phyloP scores from a whole-genome alignment of 2,888 invertebrate species.

The Drosophila paranaensis region DNA sequence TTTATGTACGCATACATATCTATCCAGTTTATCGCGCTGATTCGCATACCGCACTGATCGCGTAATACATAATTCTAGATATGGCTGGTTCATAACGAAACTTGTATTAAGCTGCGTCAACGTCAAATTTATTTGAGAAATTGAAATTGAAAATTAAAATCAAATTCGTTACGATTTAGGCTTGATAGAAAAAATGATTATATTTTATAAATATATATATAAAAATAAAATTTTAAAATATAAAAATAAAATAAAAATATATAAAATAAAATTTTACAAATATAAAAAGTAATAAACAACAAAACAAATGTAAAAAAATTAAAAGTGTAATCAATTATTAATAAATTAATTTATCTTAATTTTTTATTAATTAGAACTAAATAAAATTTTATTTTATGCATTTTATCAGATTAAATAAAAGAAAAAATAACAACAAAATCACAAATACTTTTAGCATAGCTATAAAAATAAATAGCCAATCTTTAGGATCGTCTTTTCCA shows the following conservation, averaged over 20 bases:
- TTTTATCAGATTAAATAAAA: background rate
- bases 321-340: too few relatives aligned
- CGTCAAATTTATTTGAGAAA: background rate
- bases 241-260: too few relatives aligned
- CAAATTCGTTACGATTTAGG: background rate
- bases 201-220: too few relatives aligned
- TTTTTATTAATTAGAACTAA: background rate
- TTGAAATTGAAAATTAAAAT: background rate
- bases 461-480: background rate
- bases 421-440: background rate
- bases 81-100: slow-evolving; percentile 13
- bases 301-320: too few relatives aligned
- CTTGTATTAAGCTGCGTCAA: slow-evolving; percentile 13
- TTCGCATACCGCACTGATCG: slow-evolving; percentile 30
- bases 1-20: background rate
- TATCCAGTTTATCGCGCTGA: slow-evolving; percentile 16
- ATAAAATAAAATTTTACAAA: too few relatives aligned
- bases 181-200: background rate
- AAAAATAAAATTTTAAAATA: too few relatives aligned
- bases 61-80: slow-evolving; percentile 40
- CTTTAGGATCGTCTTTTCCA: background rate
- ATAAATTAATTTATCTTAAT: too few relatives aligned
- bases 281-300: too few relatives aligned
- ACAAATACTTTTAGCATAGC: slow-evolving; percentile 1
- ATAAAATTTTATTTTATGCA: background rate